Evolutionary conservation across 1,140 invertebrate species (phyloP).

Genomic region (Drosophila pruinosa): DNA sequence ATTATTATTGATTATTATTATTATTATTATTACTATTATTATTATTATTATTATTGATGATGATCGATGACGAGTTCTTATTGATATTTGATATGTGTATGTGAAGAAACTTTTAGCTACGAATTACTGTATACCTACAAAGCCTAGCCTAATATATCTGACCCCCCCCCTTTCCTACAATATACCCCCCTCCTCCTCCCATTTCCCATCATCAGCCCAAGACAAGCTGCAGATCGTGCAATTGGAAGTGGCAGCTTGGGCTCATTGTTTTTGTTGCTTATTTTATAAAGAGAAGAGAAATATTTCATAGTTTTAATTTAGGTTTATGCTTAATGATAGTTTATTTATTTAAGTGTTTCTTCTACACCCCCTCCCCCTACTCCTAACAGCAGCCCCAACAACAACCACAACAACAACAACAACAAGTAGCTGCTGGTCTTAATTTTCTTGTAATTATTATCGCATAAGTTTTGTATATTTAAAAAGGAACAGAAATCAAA

Average conservation of each 20-base stretch:
- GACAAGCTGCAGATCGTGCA: background rate
- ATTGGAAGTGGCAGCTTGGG: constrained; percentile 31
- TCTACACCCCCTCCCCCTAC: constrained; percentile 25
- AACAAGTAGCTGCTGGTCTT: constrained; percentile 37
- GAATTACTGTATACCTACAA: constrained; percentile 62
- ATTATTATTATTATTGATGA: constrained; percentile 45
- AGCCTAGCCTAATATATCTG: constrained; percentile 68
- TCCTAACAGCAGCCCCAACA: constrained; percentile 52
- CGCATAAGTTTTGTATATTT: constrained; percentile 64
- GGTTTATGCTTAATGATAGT: constrained; percentile 50
- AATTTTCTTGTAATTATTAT: constrained; percentile 76
- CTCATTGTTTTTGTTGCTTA: constrained; percentile 80
- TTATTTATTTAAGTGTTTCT: constrained; percentile 76
- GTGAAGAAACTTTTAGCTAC: constrained; percentile 48
- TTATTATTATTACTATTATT: constrained; percentile 52
- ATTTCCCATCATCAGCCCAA: background rate
- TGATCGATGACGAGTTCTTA: constrained; percentile 56
- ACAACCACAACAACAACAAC: background rate
- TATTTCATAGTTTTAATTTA: constrained; percentile 73
- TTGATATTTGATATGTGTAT: constrained; percentile 67
- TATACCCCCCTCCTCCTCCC: constrained; percentile 1
- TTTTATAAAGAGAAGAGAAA: constrained; percentile 68
- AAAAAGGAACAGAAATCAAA: constrained; percentile 38
- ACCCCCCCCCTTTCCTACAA: constrained; percentile 21
- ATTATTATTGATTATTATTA: constrained; percentile 70